Evolutionary conservation across 2,888 invertebrate genomes (phyloP), one percentile per base, ranked within the genome.

Genomic region (Euspilapteryx auroguttella): DNA sequence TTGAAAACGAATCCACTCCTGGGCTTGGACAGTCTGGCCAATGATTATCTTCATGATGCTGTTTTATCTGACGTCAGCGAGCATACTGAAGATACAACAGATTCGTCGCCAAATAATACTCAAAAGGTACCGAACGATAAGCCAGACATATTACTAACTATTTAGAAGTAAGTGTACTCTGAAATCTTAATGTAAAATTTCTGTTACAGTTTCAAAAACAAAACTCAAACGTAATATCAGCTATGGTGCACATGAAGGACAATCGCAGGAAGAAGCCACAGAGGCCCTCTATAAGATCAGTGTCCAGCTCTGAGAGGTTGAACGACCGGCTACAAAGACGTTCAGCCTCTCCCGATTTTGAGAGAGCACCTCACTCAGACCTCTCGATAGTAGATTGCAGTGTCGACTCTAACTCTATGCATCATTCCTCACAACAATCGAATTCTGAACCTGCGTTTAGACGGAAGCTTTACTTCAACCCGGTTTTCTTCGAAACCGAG

Each of bases 401-500:
- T 32, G 32, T 58, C 11, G 64, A 75, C 35, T 50, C 49, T 33
- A 50, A 55, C 37, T 38, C 42, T 24, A 37, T 41, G 6, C 35
- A 43, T 12, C 45, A 44, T 25, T 46, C 52, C 31, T 31, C 55
- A 65, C 36, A 57, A 69, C 33, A 65, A 49, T 49, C 58, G 14
- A 54, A 56, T 35, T 63, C 61, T 12, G 68, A 68, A 33, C 52
- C 55, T 25, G 49, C 49, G 1, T 79, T 84, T 5, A 77, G 91
- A 32, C 82, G 85, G 42, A 91, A 92, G 47, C 66, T 93, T 3
- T 92, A 91, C 51, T 93, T 93, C 47, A 93, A 92, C 62, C 92
- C 92, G 0, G 90, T 92, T 1, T 94, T 92, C 55, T 92, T 94
- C 47, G 94, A 94, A 55, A 86, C 86, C 1, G 90, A 92, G 49